Evolutionary conservation across 1,140 invertebrate species (phyloP).

Genomic region (Lordiphosa clarofinis): DNA sequence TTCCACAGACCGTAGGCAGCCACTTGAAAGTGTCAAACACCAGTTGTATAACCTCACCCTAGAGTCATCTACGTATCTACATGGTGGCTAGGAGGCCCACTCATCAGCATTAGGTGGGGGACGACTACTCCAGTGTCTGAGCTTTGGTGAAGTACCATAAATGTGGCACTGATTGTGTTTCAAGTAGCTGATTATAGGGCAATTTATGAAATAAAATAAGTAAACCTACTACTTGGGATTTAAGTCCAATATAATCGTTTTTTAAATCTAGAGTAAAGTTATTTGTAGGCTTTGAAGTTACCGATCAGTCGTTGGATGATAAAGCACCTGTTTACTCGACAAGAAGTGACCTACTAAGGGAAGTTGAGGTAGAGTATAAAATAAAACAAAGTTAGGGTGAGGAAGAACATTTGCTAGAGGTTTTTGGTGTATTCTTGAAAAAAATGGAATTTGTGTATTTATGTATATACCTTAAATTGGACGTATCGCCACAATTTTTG

Average conservation of each 20-base stretch:
- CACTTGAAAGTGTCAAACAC: conserved; percentile 66
- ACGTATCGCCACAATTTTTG: too few species aligned
- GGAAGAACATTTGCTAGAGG: too few species aligned
- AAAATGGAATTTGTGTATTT: too few species aligned
- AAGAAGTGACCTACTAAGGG: conserved; percentile 53
- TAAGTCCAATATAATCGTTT: conserved; percentile 71
- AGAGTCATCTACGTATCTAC: conserved; percentile 24
- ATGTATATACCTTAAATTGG: too few species aligned
- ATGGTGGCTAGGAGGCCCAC: conserved; percentile 1
- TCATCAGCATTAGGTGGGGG: conserved; percentile 1
- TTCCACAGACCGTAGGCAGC: conserved; percentile 29
- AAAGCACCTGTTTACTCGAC: conserved; percentile 4
- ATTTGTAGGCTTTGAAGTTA: conserved; percentile 57
- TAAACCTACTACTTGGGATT: conserved; percentile 55
- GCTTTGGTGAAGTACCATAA: conserved; percentile 57
- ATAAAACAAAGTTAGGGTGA: not conserved
- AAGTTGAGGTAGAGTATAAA: conserved; percentile 31
- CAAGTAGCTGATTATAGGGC: conserved; percentile 54
- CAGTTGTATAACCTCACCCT: conserved; percentile 52
- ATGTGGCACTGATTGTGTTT: conserved; percentile 60
- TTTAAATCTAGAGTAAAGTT: conserved; percentile 76
- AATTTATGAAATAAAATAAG: conserved; percentile 29
- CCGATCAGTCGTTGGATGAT: conserved; percentile 27
- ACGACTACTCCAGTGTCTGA: conserved; percentile 42
- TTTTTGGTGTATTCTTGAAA: too few species aligned